Conservation (phyloP, 2,113 vertebrate species). For the Lasiurus borealis region DNA sequence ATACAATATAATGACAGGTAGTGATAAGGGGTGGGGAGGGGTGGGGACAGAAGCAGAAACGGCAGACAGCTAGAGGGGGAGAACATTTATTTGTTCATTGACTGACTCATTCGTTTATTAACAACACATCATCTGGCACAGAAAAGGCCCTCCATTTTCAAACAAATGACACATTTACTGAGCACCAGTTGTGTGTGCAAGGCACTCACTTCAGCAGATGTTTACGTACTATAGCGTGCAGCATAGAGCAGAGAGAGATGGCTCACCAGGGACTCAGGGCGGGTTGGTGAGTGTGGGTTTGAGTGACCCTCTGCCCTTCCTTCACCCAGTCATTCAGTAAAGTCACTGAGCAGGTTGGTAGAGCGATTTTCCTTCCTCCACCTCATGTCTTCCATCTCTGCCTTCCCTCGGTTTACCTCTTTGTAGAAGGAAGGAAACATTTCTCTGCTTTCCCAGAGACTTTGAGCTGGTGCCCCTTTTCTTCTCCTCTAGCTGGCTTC, state of each 20-base stretch:
- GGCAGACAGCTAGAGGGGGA: background rate
- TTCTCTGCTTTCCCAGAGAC: background rate
- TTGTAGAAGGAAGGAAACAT: background rate
- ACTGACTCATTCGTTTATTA: conserved; percentile 16
- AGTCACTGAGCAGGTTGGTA: background rate
- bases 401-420: background rate
- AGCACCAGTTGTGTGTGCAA: background rate
- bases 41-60: background rate
- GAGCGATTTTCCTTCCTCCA: background rate
- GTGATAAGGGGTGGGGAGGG: background rate
- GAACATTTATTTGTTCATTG: background rate
- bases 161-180: conserved; percentile 62
- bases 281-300: too few species aligned
- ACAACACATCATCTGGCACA: background rate
- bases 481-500: background rate
- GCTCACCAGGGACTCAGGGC: background rate
- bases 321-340: background rate
- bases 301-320: background rate
- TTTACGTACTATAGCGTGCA: background rate
- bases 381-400: background rate
- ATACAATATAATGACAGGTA: background rate
- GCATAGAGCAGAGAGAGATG: background rate
- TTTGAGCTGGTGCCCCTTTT: background rate
- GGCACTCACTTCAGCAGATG: background rate
- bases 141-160: conserved; percentile 36